A percentile compares a stretch with the other conserved stretches of the same genome.
phyloP scores from a whole-genome alignment of 2,797 vertebrate genomes.

The Acanthiza pusilla region DNA sequence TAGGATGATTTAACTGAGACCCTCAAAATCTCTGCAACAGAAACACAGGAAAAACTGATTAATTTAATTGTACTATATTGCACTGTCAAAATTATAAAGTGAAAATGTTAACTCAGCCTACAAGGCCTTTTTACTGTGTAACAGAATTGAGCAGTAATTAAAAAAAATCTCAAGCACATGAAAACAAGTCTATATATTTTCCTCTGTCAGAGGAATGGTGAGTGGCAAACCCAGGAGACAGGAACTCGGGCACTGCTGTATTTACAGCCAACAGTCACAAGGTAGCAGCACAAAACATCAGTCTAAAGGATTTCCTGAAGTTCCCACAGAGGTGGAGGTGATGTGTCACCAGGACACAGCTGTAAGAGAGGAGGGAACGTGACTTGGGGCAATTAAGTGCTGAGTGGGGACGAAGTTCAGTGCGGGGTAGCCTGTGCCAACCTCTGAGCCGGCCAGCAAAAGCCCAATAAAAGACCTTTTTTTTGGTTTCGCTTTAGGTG shows the following conservation, averaged over 20 bases:
- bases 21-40: not conserved
- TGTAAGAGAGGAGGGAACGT: not conserved
- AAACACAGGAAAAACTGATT: not conserved
- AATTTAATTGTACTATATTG: not conserved
- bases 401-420: not conserved
- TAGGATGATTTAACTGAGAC: not conserved
- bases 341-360: not conserved
- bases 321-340: not conserved
- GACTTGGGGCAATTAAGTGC: not conserved
- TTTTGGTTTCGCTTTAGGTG: not conserved
- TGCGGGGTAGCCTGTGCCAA: not conserved
- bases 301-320: not conserved
- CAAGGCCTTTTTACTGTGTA: not conserved
- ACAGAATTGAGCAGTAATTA: conserved; percentile 4
- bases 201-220: not conserved
- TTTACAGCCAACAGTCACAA: not conserved
- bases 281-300: conserved; percentile 12
- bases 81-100: conserved; percentile 14
- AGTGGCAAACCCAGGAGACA: not conserved
- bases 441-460: not conserved
- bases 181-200: not conserved
- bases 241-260: not conserved
- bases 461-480: not conserved
- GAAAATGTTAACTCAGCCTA: conserved; percentile 16
- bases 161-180: not conserved